Conservation (phyloP, 2,113 vertebrate species). For the Hydrochoerus hydrochaeris region DNA sequence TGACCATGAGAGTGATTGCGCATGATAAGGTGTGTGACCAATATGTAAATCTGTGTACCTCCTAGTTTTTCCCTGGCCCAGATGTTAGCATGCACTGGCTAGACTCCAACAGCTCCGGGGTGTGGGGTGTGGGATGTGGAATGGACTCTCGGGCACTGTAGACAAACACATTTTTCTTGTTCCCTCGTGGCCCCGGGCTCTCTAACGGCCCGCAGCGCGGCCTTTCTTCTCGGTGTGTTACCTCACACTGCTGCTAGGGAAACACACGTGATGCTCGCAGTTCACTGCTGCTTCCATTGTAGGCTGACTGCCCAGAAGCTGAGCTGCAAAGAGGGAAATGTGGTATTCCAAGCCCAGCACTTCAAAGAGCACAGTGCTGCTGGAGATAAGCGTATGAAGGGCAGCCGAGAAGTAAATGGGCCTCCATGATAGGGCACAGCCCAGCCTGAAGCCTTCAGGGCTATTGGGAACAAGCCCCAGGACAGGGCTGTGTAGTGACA, state of each 20-base stretch:
- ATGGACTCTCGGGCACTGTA: not conserved
- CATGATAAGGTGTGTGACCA: not conserved
- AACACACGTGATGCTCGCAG: not conserved
- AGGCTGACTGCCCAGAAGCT: conserved; percentile 32
- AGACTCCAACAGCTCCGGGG: not conserved
- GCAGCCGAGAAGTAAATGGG: conserved; percentile 25
- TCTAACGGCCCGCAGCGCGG: not conserved
- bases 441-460: not conserved
- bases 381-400: not conserved
- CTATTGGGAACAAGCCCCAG: conserved; percentile 39
- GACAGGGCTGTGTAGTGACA: conserved; percentile 21
- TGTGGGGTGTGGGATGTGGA: not conserved
- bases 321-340: conserved; percentile 33
- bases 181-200: not conserved
- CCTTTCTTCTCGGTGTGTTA: not conserved
- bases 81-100: not conserved
- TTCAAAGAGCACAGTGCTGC: conserved; percentile 22
- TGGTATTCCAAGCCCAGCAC: not conserved
- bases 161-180: conserved; percentile 21
- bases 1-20: not conserved
- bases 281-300: conserved; percentile 43
- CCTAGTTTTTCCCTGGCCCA: not conserved
- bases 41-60: not conserved
- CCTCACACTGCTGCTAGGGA: conserved; percentile 46
- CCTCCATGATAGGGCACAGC: not conserved